phyloP scores from a whole-genome alignment of 2,888 invertebrate species.

The Pristionchus exspectatus region DNA sequence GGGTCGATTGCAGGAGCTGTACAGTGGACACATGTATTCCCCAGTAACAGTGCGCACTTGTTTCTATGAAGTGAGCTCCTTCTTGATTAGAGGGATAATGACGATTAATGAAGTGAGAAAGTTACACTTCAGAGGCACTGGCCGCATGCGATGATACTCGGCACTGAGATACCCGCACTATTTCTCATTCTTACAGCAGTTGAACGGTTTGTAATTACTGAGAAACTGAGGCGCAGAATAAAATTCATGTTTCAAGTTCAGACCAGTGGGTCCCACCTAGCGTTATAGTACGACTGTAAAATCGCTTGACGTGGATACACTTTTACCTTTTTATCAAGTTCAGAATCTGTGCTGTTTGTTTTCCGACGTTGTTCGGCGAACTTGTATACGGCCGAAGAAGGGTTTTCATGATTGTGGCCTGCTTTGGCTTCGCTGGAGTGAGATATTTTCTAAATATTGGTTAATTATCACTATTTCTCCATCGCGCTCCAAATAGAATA shows the following conservation, averaged over 20 bases:
- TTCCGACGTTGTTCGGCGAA: constrained; percentile 64
- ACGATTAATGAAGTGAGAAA: not conserved
- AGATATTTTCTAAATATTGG: not conserved
- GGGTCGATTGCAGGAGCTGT: constrained; percentile 29
- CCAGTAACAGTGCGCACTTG: constrained; percentile 62
- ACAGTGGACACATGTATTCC: constrained; percentile 56
- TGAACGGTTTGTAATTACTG: constrained; percentile 61
- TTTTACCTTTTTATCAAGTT: too few relatives aligned
- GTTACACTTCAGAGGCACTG: constrained; percentile 64
- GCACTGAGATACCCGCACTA: constrained; percentile 71
- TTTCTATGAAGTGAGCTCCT: constrained; percentile 56
- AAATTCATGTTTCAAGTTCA: not conserved
- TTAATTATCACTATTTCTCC: too few relatives aligned
- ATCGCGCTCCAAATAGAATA: too few relatives aligned
- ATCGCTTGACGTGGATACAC: too few relatives aligned
- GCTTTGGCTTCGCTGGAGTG: not conserved
- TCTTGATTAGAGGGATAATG: not conserved
- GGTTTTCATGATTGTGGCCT: not conserved
- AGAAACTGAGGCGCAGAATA: too few relatives aligned
- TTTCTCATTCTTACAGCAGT: constrained; percentile 67
- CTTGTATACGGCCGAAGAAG: constrained; percentile 60
- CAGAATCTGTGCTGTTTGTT: constrained; percentile 53
- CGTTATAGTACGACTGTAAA: too few relatives aligned
- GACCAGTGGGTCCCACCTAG: too few relatives aligned
- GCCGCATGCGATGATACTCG: constrained; percentile 68